These are phyloP conservation scores for Rhabdornis inornatus DNA, from an alignment of 2,113 vertebrate species.

Conservation along the genomic window DNA sequence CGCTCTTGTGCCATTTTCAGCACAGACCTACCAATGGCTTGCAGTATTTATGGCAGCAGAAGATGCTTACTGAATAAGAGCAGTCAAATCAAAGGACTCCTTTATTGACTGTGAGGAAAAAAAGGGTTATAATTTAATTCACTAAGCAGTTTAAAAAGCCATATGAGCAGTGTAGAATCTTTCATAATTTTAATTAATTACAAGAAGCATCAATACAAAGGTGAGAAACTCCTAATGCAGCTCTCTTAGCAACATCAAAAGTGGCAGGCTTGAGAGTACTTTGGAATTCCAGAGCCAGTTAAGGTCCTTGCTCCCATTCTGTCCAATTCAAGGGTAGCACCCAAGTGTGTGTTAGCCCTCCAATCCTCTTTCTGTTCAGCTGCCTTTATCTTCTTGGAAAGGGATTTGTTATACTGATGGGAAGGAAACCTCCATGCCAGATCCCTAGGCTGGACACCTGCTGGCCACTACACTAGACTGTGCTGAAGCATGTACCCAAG, in stretches of 20 bases:
- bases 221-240: neutral
- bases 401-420: neutral
- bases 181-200: neutral
- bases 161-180: neutral
- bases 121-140: neutral
- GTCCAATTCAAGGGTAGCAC: neutral
- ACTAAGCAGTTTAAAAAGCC: neutral
- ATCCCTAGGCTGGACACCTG: neutral
- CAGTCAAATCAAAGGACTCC: neutral
- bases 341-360: neutral
- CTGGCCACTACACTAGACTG: fast-evolving
- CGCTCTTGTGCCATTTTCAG: neutral
- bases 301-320: neutral
- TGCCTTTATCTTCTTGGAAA: neutral
- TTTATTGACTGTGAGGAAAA: neutral
- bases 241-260: neutral
- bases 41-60: neutral
- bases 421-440: neutral
- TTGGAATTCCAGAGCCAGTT: neutral
- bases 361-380: neutral
- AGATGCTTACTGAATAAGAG: neutral
- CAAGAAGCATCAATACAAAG: neutral
- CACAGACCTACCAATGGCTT: neutral
- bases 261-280: neutral
- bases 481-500: neutral